Conservation (phyloP, 2,113 vertebrate species). For the Tyto alba region DNA sequence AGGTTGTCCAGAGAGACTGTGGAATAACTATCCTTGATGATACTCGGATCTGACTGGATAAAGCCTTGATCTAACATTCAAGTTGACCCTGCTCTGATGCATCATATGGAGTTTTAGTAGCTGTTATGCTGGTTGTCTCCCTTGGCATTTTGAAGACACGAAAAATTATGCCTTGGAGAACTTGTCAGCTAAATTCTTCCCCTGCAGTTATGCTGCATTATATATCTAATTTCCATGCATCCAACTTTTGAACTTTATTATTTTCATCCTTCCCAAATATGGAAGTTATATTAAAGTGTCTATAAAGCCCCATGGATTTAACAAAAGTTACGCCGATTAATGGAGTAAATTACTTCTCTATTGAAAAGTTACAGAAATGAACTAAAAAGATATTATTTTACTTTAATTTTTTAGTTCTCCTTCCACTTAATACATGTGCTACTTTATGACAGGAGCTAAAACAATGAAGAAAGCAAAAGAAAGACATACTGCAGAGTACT, state of each 20-base stretch:
- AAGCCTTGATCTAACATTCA: background rate
- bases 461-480: background rate
- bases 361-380: background rate
- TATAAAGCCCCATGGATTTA: background rate
- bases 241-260: background rate
- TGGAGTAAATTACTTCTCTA: background rate
- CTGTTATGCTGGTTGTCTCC: background rate
- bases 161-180: background rate
- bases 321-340: conserved; percentile 9
- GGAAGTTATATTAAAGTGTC: background rate
- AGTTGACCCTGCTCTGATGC: background rate
- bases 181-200: background rate
- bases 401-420: background rate
- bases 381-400: background rate
- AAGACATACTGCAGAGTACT: background rate
- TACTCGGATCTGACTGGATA: background rate
- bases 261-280: background rate
- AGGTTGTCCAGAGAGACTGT: background rate
- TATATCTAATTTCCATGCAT: background rate
- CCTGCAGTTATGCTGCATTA: background rate
- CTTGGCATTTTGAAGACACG: background rate
- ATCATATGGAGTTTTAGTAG: background rate
- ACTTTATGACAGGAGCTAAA: background rate
- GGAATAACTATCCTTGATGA: background rate
- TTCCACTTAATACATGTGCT: background rate